Evolutionary conservation across 2,888 invertebrate genomes (phyloP).

Genomic region (Euzetes globulus): DNA sequence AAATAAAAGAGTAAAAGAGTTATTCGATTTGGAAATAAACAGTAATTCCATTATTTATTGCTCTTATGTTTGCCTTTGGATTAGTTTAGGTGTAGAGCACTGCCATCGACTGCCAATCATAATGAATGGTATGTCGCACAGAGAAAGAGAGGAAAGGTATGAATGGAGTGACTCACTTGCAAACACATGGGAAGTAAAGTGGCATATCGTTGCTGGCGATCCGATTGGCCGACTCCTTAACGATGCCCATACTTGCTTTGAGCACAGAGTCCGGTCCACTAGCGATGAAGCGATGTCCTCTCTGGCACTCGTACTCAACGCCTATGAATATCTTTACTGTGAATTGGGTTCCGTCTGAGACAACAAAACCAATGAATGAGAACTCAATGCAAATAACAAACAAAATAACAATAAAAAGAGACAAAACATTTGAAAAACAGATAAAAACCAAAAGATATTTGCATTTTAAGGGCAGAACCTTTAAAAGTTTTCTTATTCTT

Average conservation of each 20-base stretch:
- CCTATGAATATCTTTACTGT: constrained; percentile 87
- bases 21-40: background rate
- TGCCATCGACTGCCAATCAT: background rate
- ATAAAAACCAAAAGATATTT: background rate
- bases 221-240: constrained; percentile 72
- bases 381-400: background rate
- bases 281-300: constrained; percentile 95
- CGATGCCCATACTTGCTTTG: constrained; percentile 62
- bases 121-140: background rate
- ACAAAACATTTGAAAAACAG: constrained; percentile 37
- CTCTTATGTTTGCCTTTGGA: background rate
- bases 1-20: background rate
- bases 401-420: constrained; percentile 35
- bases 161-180: constrained; percentile 53
- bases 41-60: constrained; percentile 27
- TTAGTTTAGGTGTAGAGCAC: background rate
- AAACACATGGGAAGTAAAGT: constrained; percentile 74
- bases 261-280: constrained; percentile 74
- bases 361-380: background rate
- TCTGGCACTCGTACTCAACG: constrained; percentile 90
- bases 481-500: constrained; percentile 45
- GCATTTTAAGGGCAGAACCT: constrained; percentile 36
- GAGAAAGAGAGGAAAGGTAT: background rate
- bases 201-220: constrained; percentile 85
- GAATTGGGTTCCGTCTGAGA: constrained; percentile 52